Percentiles rank a stretch among this genome's conserved stretches.
Evolutionary conservation across 2,888 invertebrate genomes (phyloP).

Genomic region (Catocala nupta): DNA sequence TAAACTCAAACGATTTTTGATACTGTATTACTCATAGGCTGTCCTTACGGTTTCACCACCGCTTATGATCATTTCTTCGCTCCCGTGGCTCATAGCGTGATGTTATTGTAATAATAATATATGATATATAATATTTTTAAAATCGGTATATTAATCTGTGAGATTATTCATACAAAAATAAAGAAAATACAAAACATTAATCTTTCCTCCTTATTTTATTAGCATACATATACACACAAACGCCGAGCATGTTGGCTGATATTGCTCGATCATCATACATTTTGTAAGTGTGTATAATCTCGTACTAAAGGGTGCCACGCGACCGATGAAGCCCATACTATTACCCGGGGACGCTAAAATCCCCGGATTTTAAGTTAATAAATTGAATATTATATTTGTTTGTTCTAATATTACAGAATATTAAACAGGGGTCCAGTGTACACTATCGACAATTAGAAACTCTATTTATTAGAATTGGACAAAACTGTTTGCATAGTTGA

Average conservation of each 20-base stretch:
- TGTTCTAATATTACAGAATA: conserved; percentile 32
- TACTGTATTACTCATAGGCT: too few relatives aligned
- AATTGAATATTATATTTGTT: conserved; percentile 55
- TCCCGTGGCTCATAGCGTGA: too few relatives aligned
- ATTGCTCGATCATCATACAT: not conserved
- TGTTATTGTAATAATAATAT: too few relatives aligned
- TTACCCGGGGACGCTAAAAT: conserved; percentile 60
- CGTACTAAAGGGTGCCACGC: conserved; percentile 65
- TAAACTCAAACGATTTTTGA: too few relatives aligned
- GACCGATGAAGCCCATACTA: conserved; percentile 61
- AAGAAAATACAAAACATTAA: too few relatives aligned
- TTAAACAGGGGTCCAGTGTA: conserved; percentile 17
- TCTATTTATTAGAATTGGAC: conserved; percentile 20
- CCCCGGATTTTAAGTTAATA: conserved; percentile 60
- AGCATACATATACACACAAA: too few relatives aligned
- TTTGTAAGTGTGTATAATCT: conserved; percentile 56
- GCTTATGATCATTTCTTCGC: too few relatives aligned
- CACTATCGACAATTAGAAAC: conserved; percentile 17
- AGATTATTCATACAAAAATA: not conserved
- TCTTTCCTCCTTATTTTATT: too few relatives aligned
- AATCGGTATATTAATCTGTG: too few relatives aligned
- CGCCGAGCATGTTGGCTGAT: conserved; percentile 4
- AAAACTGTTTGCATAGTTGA: not conserved
- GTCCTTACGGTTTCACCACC: too few relatives aligned
- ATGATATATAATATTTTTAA: too few relatives aligned